Percentiles rank a stretch among this genome's conserved stretches.
These are phyloP conservation scores for Alviniconcha marisindica DNA, from an alignment of 1,140 invertebrate species.

Conservation along the genomic window DNA sequence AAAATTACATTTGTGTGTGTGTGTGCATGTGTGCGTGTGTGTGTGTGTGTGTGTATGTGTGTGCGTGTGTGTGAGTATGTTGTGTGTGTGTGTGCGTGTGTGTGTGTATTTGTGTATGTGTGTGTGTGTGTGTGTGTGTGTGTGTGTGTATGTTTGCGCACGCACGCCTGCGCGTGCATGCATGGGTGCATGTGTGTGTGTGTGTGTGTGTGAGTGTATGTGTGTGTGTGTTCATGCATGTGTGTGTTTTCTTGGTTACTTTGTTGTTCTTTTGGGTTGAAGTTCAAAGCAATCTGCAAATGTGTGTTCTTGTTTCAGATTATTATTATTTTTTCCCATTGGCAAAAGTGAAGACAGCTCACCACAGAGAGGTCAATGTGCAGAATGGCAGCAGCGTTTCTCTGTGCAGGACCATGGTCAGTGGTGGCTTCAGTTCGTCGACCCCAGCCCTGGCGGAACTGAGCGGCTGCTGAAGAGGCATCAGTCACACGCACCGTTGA, in stretches of 20 bases:
- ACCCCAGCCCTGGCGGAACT: conserved; percentile 60
- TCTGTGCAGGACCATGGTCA: conserved; percentile 63
- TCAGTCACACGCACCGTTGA: conserved; percentile 45
- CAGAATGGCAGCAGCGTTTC: conserved; percentile 59
- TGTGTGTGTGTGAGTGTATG: conserved; percentile 13
- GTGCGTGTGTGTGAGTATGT: background rate
- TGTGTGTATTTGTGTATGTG: background rate
- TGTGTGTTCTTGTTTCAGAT: too few relatives aligned
- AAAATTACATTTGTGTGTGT: too few relatives aligned
- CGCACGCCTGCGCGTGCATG: too few relatives aligned
- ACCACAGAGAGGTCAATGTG: conserved; percentile 63
- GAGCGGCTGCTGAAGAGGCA: conserved; percentile 53
- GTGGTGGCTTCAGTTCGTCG: conserved; percentile 55
- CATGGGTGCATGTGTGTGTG: background rate
- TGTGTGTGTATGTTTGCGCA: conserved; percentile 1
- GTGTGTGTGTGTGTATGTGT: conserved; percentile 17
- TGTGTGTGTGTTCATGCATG: too few relatives aligned
- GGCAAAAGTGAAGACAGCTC: conserved; percentile 42
- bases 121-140: background rate
- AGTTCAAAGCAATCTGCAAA: too few relatives aligned
- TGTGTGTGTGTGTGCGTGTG: too few relatives aligned
- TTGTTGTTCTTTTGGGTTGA: too few relatives aligned
- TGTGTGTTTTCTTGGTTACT: too few relatives aligned
- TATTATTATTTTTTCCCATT: too few relatives aligned
- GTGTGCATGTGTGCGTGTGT: too few relatives aligned